These are phyloP conservation scores for Carterocephalus palaemon DNA, from an alignment of 2,888 invertebrate genomes.

Conservation along the genomic window DNA sequence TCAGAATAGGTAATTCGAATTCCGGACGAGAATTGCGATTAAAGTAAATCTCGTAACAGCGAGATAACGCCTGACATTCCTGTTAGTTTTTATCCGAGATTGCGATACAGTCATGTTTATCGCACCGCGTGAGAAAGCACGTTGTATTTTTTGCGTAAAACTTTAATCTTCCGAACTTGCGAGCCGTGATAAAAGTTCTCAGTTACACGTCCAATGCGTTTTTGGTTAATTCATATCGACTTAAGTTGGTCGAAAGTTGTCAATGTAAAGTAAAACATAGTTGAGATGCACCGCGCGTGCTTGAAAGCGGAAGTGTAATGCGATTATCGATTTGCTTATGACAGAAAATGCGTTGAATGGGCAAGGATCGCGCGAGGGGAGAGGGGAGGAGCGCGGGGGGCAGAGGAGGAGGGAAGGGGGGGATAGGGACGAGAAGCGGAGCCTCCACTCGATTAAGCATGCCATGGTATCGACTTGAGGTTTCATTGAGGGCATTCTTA, in stretches of 20 bases:
- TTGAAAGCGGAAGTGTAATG: constrained; percentile 75
- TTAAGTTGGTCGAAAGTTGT: not conserved
- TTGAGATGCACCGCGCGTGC: constrained; percentile 70
- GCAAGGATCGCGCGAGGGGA: constrained; percentile 46
- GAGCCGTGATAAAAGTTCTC: not conserved
- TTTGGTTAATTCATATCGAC: not conserved
- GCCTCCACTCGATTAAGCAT: constrained; percentile 5
- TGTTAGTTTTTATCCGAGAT: constrained; percentile 11
- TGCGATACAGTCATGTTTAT: constrained; percentile 22
- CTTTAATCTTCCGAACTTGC: constrained; percentile 9
- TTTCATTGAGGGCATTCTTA: too few relatives aligned
- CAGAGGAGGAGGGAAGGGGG: constrained; percentile 33
- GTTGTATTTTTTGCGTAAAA: constrained; percentile 21
- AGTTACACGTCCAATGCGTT: constrained; percentile 4
- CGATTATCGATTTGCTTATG: constrained; percentile 77
- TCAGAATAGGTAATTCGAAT: constrained; percentile 1
- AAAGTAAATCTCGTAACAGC: not conserved
- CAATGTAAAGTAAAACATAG: constrained; percentile 54
- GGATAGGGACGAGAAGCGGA: constrained; percentile 34
- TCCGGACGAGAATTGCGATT: not conserved
- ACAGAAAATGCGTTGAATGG: constrained; percentile 78
- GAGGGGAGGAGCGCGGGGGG: constrained; percentile 34
- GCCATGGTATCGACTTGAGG: not conserved
- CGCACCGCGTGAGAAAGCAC: constrained; percentile 24
- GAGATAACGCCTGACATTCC: constrained; percentile 9